These are phyloP conservation scores for Phalera bucephala DNA, from an alignment of 2,888 invertebrate species.

Conservation along the genomic window DNA sequence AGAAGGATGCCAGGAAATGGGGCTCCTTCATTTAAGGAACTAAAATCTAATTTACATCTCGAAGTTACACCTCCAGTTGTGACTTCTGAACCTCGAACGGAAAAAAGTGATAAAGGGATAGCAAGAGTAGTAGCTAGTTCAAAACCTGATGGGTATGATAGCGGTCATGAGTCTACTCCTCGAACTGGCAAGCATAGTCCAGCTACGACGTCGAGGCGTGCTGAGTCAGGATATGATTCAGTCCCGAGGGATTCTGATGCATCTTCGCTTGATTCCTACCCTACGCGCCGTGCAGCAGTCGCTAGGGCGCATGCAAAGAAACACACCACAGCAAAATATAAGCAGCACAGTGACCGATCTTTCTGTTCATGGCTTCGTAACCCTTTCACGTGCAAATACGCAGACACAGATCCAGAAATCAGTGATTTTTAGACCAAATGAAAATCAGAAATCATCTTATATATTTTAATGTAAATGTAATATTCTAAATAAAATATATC, in stretches of 20 bases:
- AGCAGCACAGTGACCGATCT: constrained; percentile 88
- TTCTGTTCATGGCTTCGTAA: constrained; percentile 90
- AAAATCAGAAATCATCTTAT: constrained; percentile 28
- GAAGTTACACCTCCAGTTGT: constrained; percentile 81
- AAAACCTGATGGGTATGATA: constrained; percentile 91
- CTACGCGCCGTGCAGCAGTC: constrained; percentile 74
- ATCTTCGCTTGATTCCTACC: constrained; percentile 91
- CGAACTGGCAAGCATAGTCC: constrained; percentile 92
- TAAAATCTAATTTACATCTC: constrained; percentile 74
- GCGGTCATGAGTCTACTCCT: constrained; percentile 92
- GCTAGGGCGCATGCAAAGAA: constrained; percentile 78
- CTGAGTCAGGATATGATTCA: constrained; percentile 96
- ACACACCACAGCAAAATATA: constrained; percentile 84
- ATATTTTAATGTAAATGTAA: constrained; percentile 55
- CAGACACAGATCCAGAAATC: constrained; percentile 87
- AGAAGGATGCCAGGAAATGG: constrained; percentile 85
- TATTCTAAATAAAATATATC: constrained; percentile 56
- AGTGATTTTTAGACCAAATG: constrained; percentile 80
- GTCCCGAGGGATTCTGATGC: constrained; percentile 95
- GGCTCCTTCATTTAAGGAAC: constrained; percentile 84
- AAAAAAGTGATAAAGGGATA: constrained; percentile 85
- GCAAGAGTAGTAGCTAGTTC: constrained; percentile 86
- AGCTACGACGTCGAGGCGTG: constrained; percentile 89
- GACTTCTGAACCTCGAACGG: constrained; percentile 82
- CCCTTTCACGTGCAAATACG: constrained; percentile 90